A percentile compares a stretch with the other conserved stretches of the same genome.
Conservation (phyloP, 1,140 invertebrate species). For the Leguminivora glycinivorella region DNA sequence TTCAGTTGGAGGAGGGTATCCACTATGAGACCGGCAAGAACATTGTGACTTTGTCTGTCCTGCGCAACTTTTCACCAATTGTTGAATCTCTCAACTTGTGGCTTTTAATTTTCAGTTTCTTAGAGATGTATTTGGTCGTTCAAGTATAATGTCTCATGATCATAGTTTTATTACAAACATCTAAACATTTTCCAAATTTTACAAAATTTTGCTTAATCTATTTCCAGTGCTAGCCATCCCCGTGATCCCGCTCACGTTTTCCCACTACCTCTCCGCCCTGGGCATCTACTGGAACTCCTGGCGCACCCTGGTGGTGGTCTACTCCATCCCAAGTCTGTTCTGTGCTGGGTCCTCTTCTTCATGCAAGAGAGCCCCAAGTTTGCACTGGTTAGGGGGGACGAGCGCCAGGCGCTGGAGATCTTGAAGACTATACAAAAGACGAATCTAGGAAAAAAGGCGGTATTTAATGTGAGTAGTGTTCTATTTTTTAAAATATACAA, state of each 20-base stretch:
- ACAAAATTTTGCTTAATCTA: too few species aligned
- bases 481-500: too few species aligned
- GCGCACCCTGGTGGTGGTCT: background rate
- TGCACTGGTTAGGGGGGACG: conserved; percentile 73
- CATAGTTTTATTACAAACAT: background rate
- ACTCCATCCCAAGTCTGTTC: conserved; percentile 19
- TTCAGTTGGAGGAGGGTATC: too few species aligned
- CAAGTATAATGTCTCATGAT: background rate
- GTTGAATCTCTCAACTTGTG: too few species aligned
- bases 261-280: background rate
- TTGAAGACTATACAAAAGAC: conserved; percentile 67
- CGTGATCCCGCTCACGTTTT: conserved; percentile 6
- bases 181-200: background rate
- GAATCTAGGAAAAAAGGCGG: conserved; percentile 63
- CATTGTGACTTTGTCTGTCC: too few species aligned
- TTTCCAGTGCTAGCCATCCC: conserved; percentile 25
- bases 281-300: conserved; percentile 29
- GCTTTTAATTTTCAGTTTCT: too few species aligned
- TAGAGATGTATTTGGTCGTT: too few species aligned
- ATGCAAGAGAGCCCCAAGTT: conserved; percentile 82
- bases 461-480: background rate
- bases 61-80: too few species aligned
- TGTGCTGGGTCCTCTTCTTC: conserved; percentile 75
- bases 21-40: too few species aligned
- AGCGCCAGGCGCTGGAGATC: conserved; percentile 71